A percentile compares a stretch with the other conserved stretches of the same genome.
Conservation (phyloP, 1,140 invertebrate genomes). For the Drosophila baimaii region DNA sequence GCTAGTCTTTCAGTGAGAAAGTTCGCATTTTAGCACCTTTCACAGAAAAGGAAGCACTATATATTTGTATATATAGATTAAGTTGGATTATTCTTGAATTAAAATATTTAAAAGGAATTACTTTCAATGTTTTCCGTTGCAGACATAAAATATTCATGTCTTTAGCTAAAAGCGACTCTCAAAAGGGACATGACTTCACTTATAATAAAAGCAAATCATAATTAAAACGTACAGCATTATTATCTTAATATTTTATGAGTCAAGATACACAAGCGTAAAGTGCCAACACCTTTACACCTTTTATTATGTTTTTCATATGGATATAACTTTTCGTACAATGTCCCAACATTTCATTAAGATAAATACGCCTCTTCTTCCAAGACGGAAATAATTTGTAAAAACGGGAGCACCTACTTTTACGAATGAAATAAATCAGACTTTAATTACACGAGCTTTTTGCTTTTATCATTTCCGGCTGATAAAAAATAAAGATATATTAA, state of each 20-base stretch:
- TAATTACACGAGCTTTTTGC: neutral
- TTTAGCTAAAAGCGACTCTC: neutral
- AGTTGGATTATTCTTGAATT: neutral
- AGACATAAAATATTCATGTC: neutral
- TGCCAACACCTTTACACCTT: neutral
- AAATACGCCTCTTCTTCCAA: neutral
- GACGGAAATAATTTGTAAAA: neutral
- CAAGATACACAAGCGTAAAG: neutral
- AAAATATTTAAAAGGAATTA: neutral
- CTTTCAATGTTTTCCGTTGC: no score
- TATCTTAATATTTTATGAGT: neutral
- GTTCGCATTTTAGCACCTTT: no score
- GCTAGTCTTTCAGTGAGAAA: no score
- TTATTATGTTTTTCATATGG: neutral
- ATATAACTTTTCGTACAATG: neutral
- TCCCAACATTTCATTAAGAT: neutral
- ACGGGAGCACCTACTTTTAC: neutral
- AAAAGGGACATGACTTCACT: neutral
- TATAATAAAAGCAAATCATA: neutral
- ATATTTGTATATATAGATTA: no score
- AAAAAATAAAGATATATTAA: neutral
- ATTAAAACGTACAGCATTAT: conserved; percentile 2
- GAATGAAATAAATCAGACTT: neutral
- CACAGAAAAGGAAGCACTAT: no score
- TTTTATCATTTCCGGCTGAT: neutral